Evolutionary conservation across 2,888 invertebrate species (phyloP), one percentile per base, ranked within the genome.

Genomic region (Pristionchus arcanus): DNA sequence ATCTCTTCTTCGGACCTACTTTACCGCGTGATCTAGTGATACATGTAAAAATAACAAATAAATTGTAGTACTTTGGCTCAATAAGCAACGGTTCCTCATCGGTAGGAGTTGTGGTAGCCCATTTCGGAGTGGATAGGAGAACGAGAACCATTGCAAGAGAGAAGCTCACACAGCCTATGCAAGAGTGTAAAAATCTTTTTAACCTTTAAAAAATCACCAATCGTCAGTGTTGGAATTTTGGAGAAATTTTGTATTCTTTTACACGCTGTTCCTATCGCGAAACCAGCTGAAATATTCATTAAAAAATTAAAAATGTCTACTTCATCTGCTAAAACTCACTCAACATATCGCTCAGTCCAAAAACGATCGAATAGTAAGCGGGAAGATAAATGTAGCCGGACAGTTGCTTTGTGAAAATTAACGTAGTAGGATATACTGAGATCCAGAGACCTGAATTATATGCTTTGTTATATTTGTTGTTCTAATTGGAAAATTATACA

Each of bases 331-430:
- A 28, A 37, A 31, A 31, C 89, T 68, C 34, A 89, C 89, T 89
- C 25, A 89, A 13, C 83, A 89, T 83, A n/a, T 89, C 84, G 28
- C 89, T 74, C 21, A 49, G 25, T 25, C 77, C 77, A 25, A 77
- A 77, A 21, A 42, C 77, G 1, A 77, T 77, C 9, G 77, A 77
- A 25, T 77, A 77, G 25, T 77, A 77, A 5, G 77, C 77, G 0
- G 77, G 77, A 1, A 77, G 42, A 42, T 77, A 77, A 11, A 77
- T 25, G 7, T 25, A 16, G 28, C 31, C 77, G 2, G 77, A 25
- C 0, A 77, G 42, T 42, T 77, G n/a, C 21, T 77, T 77, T 0
- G 77, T 42, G 42, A 77, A 77, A 19, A 31, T 77, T 2, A 77
- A 13, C 37, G 77, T 77, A 1, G 77, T 77, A 4, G 77, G 77